Conservation (phyloP, 2,888 invertebrate genomes). For the Perizoma flavofasciatum region DNA sequence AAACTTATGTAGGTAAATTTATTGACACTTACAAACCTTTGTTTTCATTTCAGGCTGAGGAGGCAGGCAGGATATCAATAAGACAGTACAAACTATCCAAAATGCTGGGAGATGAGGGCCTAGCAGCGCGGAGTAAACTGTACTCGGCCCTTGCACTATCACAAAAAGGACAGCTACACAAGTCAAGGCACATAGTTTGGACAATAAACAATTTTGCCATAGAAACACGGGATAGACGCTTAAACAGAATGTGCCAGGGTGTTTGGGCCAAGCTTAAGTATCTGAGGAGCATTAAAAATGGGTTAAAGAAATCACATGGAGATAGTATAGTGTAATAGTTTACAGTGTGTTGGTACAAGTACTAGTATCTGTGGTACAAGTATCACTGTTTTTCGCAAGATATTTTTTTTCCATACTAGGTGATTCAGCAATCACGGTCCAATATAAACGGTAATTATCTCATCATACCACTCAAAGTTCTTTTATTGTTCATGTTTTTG, state of each 20-base stretch:
- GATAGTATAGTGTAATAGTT: slow-evolving; percentile 14
- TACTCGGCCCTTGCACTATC: slow-evolving; percentile 95
- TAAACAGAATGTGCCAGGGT: slow-evolving; percentile 93
- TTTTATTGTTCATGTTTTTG: no score
- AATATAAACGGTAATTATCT: no score
- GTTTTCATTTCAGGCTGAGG: slow-evolving; percentile 86
- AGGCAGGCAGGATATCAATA: slow-evolving; percentile 94
- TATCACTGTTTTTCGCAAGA: no score
- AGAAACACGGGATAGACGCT: slow-evolving; percentile 83
- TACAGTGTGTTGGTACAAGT: not conserved
- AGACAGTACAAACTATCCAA: slow-evolving; percentile 92
- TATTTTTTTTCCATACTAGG: no score
- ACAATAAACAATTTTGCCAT: slow-evolving; percentile 65
- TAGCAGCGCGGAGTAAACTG: slow-evolving; percentile 92
- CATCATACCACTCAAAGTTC: no score
- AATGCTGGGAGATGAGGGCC: slow-evolving; percentile 91
- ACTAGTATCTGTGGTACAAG: no score
- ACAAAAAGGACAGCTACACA: slow-evolving; percentile 88
- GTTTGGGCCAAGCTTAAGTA: slow-evolving; percentile 93
- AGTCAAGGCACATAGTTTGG: slow-evolving; percentile 85
- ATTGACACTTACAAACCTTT: no score
- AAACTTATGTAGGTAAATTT: no score
- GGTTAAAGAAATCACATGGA: slow-evolving; percentile 23
- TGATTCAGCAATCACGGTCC: no score
- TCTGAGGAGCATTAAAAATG: slow-evolving; percentile 53